Evolutionary conservation across 2,888 invertebrate species (phyloP).

Genomic region (Caprella mutica): DNA sequence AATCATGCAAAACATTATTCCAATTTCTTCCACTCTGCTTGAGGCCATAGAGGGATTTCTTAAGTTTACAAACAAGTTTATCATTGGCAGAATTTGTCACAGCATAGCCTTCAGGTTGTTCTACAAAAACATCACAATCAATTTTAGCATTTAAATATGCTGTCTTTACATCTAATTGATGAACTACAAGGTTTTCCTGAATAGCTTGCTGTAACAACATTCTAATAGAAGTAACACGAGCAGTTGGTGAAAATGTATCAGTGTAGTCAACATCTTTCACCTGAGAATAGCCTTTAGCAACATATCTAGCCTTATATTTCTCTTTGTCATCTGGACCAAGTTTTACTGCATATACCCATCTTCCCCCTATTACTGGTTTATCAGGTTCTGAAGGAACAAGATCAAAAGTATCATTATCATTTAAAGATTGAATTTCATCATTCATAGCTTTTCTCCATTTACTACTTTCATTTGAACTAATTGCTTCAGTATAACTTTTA

Average conservation of each 20-base stretch:
- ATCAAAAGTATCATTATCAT: neutral
- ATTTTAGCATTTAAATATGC: neutral
- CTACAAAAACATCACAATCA: neutral
- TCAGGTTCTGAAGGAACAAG: neutral
- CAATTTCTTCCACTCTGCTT: neutral
- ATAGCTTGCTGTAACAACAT: neutral
- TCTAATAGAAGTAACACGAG: neutral
- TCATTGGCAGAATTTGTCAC: neutral
- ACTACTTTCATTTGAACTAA: neutral
- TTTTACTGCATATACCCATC: neutral
- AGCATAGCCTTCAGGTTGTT: neutral
- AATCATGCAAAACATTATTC: neutral
- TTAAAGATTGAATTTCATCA: neutral
- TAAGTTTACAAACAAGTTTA: neutral
- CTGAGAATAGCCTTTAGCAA: neutral
- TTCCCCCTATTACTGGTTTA: neutral
- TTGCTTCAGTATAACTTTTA: too few relatives aligned
- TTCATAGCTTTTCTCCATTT: neutral
- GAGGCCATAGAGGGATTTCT: neutral
- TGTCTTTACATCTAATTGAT: neutral
- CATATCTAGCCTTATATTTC: neutral
- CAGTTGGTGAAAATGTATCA: neutral
- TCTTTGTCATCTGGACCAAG: neutral
- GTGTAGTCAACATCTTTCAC: neutral
- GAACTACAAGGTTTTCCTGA: neutral